Conservation (phyloP, 2,797 vertebrate species). For the Peromyscus nudipes region DNA sequence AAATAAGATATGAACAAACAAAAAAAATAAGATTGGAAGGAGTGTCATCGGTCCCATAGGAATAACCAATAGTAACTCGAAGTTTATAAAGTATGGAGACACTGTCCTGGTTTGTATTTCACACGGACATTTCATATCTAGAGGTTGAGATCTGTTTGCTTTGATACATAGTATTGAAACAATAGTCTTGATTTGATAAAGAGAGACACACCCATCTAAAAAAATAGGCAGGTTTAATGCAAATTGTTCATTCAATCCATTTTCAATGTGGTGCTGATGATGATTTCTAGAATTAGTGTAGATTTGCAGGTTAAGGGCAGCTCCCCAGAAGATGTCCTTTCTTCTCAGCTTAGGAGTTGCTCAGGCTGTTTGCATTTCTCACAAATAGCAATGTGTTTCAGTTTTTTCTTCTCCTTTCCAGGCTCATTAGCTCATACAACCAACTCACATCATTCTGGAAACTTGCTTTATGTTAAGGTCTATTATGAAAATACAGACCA, state of each 20-base stretch:
- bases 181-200: neutral
- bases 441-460: neutral
- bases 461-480: neutral
- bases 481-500: neutral
- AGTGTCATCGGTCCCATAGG: rapidly evolving
- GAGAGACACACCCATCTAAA: neutral
- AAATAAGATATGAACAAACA: neutral
- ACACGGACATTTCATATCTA: neutral
- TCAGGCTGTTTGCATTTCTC: neutral
- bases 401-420: neutral
- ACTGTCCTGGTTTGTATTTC: neutral
- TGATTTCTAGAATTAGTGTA: neutral
- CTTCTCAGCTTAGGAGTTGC: neutral
- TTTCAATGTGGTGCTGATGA: neutral
- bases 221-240: neutral
- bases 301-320: neutral
- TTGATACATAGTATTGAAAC: neutral
- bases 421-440: neutral
- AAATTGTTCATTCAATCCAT: neutral
- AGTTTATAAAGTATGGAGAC: neutral
- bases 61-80: neutral
- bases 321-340: neutral
- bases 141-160: neutral
- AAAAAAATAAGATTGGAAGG: neutral
- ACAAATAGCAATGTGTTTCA: neutral